Evolutionary conservation across 2,797 vertebrate genomes (phyloP).

Genomic region (Lates japonicus): DNA sequence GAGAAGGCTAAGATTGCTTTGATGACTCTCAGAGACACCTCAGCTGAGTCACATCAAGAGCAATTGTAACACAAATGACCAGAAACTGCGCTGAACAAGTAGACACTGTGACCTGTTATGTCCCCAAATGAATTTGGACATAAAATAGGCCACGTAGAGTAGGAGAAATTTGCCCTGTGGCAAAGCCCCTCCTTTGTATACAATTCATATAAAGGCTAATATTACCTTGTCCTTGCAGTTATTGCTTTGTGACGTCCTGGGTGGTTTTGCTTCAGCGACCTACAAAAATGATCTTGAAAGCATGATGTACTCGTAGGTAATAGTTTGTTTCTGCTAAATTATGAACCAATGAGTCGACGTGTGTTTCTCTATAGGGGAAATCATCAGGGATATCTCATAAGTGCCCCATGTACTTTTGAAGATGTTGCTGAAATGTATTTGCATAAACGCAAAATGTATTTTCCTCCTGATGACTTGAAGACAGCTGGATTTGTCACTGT

Average conservation of each 20-base stretch:
- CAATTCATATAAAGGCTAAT: slow-evolving; percentile 55
- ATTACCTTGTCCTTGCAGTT: slow-evolving; percentile 56
- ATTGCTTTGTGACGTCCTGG: slow-evolving; percentile 45
- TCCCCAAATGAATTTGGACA: slow-evolving; percentile 59
- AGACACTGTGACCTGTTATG: slow-evolving; percentile 25
- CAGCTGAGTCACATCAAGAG: slow-evolving; percentile 45
- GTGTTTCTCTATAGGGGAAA: neutral
- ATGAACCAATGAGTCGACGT: neutral
- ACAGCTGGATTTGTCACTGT: neutral
- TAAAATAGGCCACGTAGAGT: slow-evolving; percentile 53
- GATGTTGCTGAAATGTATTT: neutral
- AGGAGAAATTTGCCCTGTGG: slow-evolving; percentile 39
- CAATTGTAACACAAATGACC: slow-evolving; percentile 30
- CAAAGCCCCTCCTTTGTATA: slow-evolving; percentile 49
- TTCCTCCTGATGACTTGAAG: slow-evolving; percentile 5
- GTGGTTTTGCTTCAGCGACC: slow-evolving; percentile 34
- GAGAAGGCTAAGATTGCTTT: slow-evolving; percentile 40
- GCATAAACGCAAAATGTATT: neutral
- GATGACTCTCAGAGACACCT: slow-evolving; percentile 45
- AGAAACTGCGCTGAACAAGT: slow-evolving; percentile 37
- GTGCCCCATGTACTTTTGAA: neutral
- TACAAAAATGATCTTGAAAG: slow-evolving; percentile 22
- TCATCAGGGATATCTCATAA: neutral
- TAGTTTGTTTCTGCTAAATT: neutral
- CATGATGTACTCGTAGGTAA: neutral